A percentile compares a stretch with the other conserved stretches of the same genome.
Evolutionary conservation across 92 coral and sea anemone genomes (phyloP).

Genomic region (Porites lobata): DNA sequence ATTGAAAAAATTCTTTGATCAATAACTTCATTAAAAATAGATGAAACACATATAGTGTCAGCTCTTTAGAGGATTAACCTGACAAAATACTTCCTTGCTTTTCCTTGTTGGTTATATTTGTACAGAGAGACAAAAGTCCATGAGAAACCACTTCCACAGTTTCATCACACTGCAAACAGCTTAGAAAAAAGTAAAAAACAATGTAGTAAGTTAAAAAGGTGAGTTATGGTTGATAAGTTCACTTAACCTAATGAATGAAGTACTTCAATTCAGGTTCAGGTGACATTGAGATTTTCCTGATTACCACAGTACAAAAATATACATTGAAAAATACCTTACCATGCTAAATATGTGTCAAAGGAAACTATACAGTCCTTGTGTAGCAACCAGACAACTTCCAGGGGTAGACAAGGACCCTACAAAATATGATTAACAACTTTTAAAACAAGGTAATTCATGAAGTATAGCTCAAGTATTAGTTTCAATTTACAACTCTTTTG

Average conservation of each 20-base stretch:
- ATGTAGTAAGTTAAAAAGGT: background rate
- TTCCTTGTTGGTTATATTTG: background rate
- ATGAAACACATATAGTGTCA: too few relatives aligned
- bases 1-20: too few relatives aligned
- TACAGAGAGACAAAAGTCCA: constrained; percentile 27
- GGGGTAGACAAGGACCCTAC: constrained; percentile 65
- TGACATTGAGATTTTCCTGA: background rate
- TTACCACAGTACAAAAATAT: too few relatives aligned
- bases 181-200: background rate
- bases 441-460: background rate
- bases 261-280: too few relatives aligned
- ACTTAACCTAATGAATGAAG: too few relatives aligned
- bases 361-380: constrained; percentile 74
- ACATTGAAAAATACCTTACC: constrained; percentile 54
- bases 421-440: background rate
- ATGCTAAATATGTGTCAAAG: constrained; percentile 83
- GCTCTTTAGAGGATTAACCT: constrained; percentile 27
- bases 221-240: too few relatives aligned
- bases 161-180: constrained; percentile 27
- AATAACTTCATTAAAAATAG: background rate
- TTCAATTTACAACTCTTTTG: background rate
- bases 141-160: constrained; percentile 1
- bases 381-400: constrained; percentile 83
- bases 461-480: background rate
- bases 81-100: constrained; percentile 57